These are phyloP conservation scores for Isichthys henryi DNA, from an alignment of 2,113 vertebrate genomes.

Conservation along the genomic window DNA sequence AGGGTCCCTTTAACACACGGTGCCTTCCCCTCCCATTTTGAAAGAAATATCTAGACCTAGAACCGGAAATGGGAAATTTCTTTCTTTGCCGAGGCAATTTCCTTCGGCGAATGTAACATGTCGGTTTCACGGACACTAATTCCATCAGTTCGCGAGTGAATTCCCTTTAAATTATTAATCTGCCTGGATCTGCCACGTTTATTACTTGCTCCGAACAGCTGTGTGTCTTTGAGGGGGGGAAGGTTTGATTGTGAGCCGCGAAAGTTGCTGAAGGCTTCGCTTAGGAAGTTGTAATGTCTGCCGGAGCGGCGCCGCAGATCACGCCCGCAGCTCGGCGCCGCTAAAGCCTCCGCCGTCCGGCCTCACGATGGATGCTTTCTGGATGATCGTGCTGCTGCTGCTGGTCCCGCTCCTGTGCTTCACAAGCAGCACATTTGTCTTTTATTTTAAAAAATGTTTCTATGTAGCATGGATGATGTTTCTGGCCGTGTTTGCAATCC, in stretches of 20 bases:
- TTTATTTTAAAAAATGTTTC: slow-evolving; percentile 69
- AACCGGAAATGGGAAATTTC: slow-evolving; percentile 18
- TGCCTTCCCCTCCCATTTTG: background rate
- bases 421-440: slow-evolving; percentile 68
- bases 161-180: background rate
- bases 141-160: background rate
- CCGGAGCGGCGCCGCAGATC: slow-evolving; percentile 20
- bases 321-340: slow-evolving; percentile 4
- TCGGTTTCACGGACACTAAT: background rate
- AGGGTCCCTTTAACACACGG: background rate
- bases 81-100: slow-evolving; percentile 4
- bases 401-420: slow-evolving; percentile 59
- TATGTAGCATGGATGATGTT: slow-evolving; percentile 75
- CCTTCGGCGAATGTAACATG: background rate
- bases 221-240: background rate
- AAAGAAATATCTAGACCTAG: background rate
- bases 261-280: slow-evolving; percentile 23
- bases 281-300: slow-evolving; percentile 24
- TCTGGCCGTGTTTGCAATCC: slow-evolving; percentile 55
- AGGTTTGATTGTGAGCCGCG: background rate
- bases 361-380: slow-evolving; percentile 55
- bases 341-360: slow-evolving; percentile 20
- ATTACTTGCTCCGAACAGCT: background rate
- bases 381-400: slow-evolving; percentile 58
- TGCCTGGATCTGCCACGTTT: background rate